These are phyloP conservation scores for Oxyruncus cristatus DNA, from an alignment of 2,113 vertebrate species.

Conservation along the genomic window DNA sequence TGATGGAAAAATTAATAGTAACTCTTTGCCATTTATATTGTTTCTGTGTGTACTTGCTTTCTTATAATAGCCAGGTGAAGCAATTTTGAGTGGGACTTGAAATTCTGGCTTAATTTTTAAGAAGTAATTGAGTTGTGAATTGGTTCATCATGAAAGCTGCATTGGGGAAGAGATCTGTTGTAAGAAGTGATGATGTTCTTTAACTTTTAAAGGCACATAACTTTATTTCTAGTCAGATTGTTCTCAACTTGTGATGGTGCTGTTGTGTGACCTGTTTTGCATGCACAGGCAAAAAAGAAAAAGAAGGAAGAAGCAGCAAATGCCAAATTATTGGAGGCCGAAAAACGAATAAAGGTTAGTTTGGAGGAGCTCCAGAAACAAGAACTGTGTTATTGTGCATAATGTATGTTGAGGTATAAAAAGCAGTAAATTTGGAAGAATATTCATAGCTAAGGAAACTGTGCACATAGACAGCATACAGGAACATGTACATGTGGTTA, in stretches of 20 bases:
- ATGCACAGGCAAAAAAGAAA: slow-evolving; percentile 91
- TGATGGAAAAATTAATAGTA: not conserved
- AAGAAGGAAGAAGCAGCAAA: slow-evolving; percentile 95
- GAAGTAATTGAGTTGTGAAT: not conserved
- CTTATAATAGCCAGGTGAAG: not conserved
- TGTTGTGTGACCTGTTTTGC: slow-evolving; percentile 83
- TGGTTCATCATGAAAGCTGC: not conserved
- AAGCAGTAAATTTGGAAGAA: not conserved
- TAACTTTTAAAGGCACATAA: slow-evolving; percentile 57
- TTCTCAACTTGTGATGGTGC: slow-evolving; percentile 67
- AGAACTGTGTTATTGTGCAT: slow-evolving; percentile 6
- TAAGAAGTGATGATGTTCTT: slow-evolving; percentile 43
- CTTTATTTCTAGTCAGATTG: slow-evolving; percentile 69
- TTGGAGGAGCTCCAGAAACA: slow-evolving; percentile 59
- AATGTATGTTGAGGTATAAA: not conserved
- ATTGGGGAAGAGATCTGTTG: not conserved
- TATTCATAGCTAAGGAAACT: not conserved
- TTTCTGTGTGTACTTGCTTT: not conserved
- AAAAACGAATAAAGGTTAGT: slow-evolving; percentile 95
- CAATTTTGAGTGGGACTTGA: not conserved
- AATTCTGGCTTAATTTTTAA: not conserved
- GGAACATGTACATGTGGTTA: not conserved
- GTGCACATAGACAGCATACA: not conserved
- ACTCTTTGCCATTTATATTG: not conserved
- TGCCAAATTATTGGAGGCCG: slow-evolving; percentile 94